Evolutionary conservation across 2,888 invertebrate genomes (phyloP).

Genomic region (Agonopterix alstromeriana): DNA sequence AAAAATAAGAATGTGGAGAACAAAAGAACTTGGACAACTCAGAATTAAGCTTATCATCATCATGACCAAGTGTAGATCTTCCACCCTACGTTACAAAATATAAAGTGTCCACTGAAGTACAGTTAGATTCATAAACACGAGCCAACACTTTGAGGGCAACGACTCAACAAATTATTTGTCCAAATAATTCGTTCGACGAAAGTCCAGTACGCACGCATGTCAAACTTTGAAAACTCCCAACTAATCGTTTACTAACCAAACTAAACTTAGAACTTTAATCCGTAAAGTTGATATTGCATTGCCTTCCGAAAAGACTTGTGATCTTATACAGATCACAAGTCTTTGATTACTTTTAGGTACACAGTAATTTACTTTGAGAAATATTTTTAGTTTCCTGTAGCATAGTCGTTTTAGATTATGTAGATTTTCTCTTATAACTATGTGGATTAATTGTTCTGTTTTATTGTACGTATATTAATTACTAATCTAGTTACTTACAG

Average conservation of each 20-base stretch:
- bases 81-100: too few species aligned
- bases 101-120: not conserved
- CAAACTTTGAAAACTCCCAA: not conserved
- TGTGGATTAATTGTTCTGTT: constrained; percentile 20
- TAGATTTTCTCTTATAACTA: constrained; percentile 8
- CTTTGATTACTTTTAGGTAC: not conserved
- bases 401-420: constrained; percentile 19
- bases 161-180: constrained; percentile 23
- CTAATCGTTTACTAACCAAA: too few species aligned
- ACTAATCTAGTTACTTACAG: not conserved
- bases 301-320: too few species aligned
- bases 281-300: too few species aligned
- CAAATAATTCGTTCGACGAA: constrained; percentile 23
- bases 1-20: too few species aligned
- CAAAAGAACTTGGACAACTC: too few species aligned
- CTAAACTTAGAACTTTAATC: too few species aligned
- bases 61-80: too few species aligned
- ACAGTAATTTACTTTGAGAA: constrained; percentile 18
- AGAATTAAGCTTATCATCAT: too few species aligned
- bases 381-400: constrained; percentile 22
- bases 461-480: constrained; percentile 20
- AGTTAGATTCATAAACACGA: not conserved
- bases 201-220: constrained; percentile 18
- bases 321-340: too few species aligned
- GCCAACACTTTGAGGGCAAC: constrained; percentile 5